Evolutionary conservation across 1,140 invertebrate species (phyloP), one percentile per base, ranked within the genome.

Genomic region (Triops longicaudatus): DNA sequence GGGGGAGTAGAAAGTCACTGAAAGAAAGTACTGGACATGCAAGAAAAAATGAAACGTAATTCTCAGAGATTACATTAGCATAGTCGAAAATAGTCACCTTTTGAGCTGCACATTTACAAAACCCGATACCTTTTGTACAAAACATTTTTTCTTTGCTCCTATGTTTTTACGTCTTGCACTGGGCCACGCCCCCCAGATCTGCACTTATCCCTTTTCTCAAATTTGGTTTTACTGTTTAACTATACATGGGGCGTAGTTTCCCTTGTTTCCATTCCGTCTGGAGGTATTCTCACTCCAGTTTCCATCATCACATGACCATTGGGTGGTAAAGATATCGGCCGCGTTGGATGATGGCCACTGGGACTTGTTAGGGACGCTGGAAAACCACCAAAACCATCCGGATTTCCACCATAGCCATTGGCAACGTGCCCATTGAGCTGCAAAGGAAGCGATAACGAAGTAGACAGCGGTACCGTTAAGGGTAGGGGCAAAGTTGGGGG

Each of bases 261-360:
- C 50, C 50, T 63, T 5, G 86, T 83, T 83, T 88, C 87, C 87
- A 87, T 87, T 82, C 86, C 87, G 82, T 88, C 87, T 76, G 87
- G 86, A 76, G 87, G 86, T 76, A 87, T 84, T 78, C 87, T 83
- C 80, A 87, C 84, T n/a, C 26, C 43, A 80, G 83, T 86, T 63
- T 63, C 50, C 43, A 43, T 50, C 1, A 73, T 26, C 22, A 77
- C 76, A 14, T 77, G 72, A 11, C 76, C 76, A 28, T 77, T 77
- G 31, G 76, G 76, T 9, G 63, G 50, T 17, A 63, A 63, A 63
- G 50, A 63, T 22, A 22, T 63, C 44, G 74, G 74, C 63, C 26
- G 37, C 42, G 43, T 31, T 75, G n/a, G 73, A 28, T 17, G 74
- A 27, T 27, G 74, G 37, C 42, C 74, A 26, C 74, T 28, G 5